Conservation (phyloP, 2,797 vertebrate genomes). For the Protonibea diacanthus region DNA sequence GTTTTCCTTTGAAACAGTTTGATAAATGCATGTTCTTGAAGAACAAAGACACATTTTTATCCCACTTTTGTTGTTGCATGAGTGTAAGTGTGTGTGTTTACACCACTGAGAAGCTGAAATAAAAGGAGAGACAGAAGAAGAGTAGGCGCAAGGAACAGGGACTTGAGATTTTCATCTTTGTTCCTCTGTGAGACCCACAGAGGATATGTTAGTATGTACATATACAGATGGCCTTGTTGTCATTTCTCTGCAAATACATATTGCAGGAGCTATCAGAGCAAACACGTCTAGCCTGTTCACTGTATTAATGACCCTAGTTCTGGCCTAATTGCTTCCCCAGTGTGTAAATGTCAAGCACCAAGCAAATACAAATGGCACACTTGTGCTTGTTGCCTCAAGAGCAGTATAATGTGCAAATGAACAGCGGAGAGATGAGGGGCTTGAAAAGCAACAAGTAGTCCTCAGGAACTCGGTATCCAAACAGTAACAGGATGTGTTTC, state of each 20-base stretch:
- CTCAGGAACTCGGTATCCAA: slow-evolving; percentile 51
- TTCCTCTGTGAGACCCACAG: slow-evolving; percentile 30
- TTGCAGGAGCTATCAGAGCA: slow-evolving; percentile 53
- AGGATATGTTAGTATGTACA: slow-evolving; percentile 29
- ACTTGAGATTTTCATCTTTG: slow-evolving; percentile 34
- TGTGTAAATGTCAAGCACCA: slow-evolving; percentile 82
- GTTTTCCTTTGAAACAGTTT: slow-evolving; percentile 21
- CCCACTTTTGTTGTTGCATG: neutral
- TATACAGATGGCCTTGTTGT: slow-evolving; percentile 46
- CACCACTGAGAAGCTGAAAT: slow-evolving; percentile 12
- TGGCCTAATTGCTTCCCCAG: slow-evolving; percentile 79
- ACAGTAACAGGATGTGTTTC: slow-evolving; percentile 27
- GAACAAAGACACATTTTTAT: slow-evolving; percentile 22
- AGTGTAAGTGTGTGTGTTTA: slow-evolving; percentile 8
- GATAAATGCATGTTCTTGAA: slow-evolving; percentile 4
- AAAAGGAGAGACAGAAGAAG: slow-evolving; percentile 45
- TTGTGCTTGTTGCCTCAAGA: slow-evolving; percentile 70
- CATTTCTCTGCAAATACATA: slow-evolving; percentile 54
- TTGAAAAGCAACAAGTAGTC: slow-evolving; percentile 56
- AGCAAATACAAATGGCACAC: slow-evolving; percentile 75
- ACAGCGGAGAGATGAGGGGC: slow-evolving; percentile 32
- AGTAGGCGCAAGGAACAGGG: slow-evolving; percentile 33
- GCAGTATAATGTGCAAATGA: slow-evolving; percentile 66
- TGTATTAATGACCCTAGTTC: slow-evolving; percentile 73
- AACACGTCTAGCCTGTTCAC: slow-evolving; percentile 63